Evolutionary conservation across 1,140 invertebrate genomes (phyloP), one percentile per base, ranked within the genome.

Genomic region (Antheraea pernyi): DNA sequence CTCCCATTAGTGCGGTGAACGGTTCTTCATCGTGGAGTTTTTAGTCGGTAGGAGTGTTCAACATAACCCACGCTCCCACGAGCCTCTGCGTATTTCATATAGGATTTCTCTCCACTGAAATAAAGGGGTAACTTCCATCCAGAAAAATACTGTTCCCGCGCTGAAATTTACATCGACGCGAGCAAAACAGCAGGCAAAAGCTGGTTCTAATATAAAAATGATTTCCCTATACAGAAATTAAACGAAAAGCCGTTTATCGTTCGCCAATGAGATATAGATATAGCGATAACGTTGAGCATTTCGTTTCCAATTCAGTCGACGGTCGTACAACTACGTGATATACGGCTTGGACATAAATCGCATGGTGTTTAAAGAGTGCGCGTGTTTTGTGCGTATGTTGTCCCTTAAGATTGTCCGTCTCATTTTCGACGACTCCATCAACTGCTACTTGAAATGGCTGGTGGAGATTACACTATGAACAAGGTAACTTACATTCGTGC

Each of bases 401-500:
- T 59, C 46, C 7, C 46, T 48, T 7, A 48, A 48, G 11, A 10
- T 48, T 11, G 46, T 11, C 46, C 3, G 46, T 48, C 46, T 48
- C 46, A 48, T 46, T 65, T 48, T 63, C 73, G 75, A 67, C 39
- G 42, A 46, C 59, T 22, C 59, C 16, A 16, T 65, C 5, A 19
- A 59, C 60, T 59, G 72, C 19, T 75, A 71, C 18, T 69, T 70
- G 42, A 70, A 81, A 84, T 89, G 84, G 81, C 74, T 87, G 70
- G 77, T 80, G 73, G 80, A 85, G 74, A 87, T 82, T 69, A 87
- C 83, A 7, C 83, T 86, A 81, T 87, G 77, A 86, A 82, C 48
- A 77, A 82, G 82, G 86, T 76, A 75, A n/a, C n/a, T n/a, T n/a
- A n/a, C n/a, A n/a, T n/a, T n/a, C n/a, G n/a, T n/a, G n/a, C n/a